Percentiles rank a stretch among this genome's conserved stretches.
phyloP scores from a whole-genome alignment of 2,888 invertebrate genomes.

The Poecilus cupreus region DNA sequence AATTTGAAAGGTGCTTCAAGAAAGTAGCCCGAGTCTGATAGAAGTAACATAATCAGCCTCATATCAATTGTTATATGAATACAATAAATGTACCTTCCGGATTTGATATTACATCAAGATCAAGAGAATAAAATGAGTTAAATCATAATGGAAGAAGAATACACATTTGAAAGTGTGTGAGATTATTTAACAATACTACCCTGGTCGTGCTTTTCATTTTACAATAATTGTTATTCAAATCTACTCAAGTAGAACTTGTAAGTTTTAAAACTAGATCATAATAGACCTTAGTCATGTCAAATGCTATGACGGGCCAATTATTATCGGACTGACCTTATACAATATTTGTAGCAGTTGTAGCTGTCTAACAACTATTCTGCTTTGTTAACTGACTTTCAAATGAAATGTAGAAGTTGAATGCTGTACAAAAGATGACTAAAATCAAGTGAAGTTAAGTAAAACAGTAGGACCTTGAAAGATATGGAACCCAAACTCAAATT shows the following conservation, averaged over 20 bases:
- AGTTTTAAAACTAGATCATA: constrained; percentile 5
- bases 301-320: not conserved
- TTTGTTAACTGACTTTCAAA: constrained; percentile 18
- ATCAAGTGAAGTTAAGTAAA: too few species aligned
- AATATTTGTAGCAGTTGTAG: not conserved
- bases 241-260: constrained; percentile 2
- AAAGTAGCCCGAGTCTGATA: too few species aligned
- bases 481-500: too few species aligned
- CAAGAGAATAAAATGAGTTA: not conserved
- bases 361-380: not conserved
- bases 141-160: not conserved
- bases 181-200: constrained; percentile 5
- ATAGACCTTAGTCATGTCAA: not conserved
- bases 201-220: not conserved
- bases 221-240: constrained; percentile 24
- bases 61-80: too few species aligned
- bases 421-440: not conserved
- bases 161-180: constrained; percentile 2
- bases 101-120: not conserved
- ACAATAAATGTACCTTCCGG: not conserved
- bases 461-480: too few species aligned
- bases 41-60: too few species aligned
- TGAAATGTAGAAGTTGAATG: not conserved
- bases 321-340: not conserved
- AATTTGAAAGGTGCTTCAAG: too few species aligned